phyloP scores from a whole-genome alignment of 92 coral and sea anemone species.

The Epizoanthus stellaris region DNA sequence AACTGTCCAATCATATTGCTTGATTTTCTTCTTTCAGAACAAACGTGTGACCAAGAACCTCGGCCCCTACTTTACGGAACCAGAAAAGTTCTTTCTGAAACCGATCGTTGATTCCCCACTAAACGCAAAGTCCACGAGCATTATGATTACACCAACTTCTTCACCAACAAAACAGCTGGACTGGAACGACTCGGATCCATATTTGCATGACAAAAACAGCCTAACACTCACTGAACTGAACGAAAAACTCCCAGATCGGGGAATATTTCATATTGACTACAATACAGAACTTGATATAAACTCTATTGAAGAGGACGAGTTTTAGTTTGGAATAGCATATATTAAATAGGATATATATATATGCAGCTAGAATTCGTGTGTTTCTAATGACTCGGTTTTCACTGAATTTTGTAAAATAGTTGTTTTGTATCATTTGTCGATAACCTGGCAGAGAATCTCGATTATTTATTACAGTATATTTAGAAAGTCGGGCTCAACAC shows the following conservation, averaged over 20 bases:
- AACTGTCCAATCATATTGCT: conserved; percentile 19
- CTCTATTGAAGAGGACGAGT: conserved; percentile 90
- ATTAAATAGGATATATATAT: conserved; percentile 35
- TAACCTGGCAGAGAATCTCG: conserved; percentile 41
- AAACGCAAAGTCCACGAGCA: conserved; percentile 73
- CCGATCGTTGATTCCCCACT: conserved; percentile 83
- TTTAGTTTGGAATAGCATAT: conserved; percentile 48
- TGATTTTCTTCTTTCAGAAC: conserved; percentile 68
- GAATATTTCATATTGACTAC: conserved; percentile 73
- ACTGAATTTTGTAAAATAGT: conserved; percentile 40
- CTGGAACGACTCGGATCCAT: conserved; percentile 7
- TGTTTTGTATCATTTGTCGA: conserved; percentile 39
- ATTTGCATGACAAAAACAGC: conserved; percentile 11
- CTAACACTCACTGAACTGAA: conserved; percentile 26
- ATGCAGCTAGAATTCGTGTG: not conserved
- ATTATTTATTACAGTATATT: conserved; percentile 80
- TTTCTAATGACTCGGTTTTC: not conserved
- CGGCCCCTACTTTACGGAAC: conserved; percentile 79
- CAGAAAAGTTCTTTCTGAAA: conserved; percentile 82
- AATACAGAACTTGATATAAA: conserved; percentile 81
- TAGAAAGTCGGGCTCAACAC: conserved; percentile 59
- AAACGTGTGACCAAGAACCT: conserved; percentile 71
- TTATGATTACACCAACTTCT: conserved; percentile 84
- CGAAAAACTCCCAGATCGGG: conserved; percentile 63
- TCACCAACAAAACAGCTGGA: conserved; percentile 89